phyloP scores from a whole-genome alignment of 2,113 vertebrate species.

The Excalfactoria chinensis region DNA sequence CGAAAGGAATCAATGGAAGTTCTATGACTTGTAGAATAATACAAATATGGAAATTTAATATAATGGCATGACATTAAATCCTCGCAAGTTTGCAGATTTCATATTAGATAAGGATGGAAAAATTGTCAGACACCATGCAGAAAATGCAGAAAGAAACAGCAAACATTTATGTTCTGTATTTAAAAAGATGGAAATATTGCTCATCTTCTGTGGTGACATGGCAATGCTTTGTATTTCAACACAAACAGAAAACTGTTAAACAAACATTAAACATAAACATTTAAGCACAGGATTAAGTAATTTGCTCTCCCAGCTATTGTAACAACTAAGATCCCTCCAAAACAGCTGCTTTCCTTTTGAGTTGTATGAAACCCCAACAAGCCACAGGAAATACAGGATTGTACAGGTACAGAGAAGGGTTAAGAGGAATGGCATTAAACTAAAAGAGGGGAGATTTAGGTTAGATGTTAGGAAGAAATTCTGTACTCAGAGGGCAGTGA shows the following conservation, averaged over 20 bases:
- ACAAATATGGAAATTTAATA: not conserved
- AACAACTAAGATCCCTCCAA: not conserved
- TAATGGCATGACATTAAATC: not conserved
- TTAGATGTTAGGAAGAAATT: no score
- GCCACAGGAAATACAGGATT: not conserved
- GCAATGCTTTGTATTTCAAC: not conserved
- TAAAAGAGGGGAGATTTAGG: no score
- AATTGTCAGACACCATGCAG: not conserved
- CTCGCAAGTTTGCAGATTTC: not conserved
- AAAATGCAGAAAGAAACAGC: conserved; percentile 1
- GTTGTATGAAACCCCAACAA: not conserved
- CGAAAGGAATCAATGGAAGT: not conserved
- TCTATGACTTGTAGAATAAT: not conserved
- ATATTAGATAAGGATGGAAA: not conserved
- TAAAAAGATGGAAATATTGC: not conserved
- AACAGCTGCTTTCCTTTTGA: not conserved
- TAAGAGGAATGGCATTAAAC: no score
- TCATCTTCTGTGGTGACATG: not conserved
- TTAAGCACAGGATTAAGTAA: not conserved
- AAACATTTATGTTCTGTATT: not conserved
- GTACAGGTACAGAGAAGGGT: not conserved
- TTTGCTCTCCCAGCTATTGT: not conserved
- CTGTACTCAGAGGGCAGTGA: no score
- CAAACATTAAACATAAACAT: not conserved
- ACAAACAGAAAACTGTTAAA: not conserved